phyloP scores from a whole-genome alignment of 2,888 invertebrate species.

The Sericinus montela region DNA sequence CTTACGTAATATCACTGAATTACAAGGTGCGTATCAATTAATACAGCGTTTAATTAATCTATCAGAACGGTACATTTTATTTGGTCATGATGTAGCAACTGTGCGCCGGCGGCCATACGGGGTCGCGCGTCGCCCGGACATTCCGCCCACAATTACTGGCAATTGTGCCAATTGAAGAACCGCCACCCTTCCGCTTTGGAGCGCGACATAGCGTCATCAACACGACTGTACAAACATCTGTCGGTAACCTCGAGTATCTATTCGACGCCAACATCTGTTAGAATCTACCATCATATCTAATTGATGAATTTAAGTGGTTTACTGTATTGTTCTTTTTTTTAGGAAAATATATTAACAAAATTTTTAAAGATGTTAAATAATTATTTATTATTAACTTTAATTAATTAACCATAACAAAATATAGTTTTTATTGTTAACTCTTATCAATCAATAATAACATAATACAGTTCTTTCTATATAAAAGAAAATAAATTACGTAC shows the following conservation, averaged over 20 bases:
- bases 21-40: slow-evolving; percentile 12
- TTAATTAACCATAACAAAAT: no score
- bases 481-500: no score
- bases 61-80: slow-evolving; percentile 10
- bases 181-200: slow-evolving; percentile 75
- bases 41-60: slow-evolving; percentile 3
- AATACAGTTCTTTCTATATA: no score
- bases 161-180: slow-evolving; percentile 76
- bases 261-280: slow-evolving; percentile 18
- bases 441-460: no score
- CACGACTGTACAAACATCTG: slow-evolving; percentile 52
- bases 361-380: no score
- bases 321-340: no score
- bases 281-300: background rate
- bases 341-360: no score
- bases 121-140: slow-evolving; percentile 59
- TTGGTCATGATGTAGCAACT: slow-evolving; percentile 15
- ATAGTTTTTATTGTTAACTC: no score
- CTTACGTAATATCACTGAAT: background rate
- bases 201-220: slow-evolving; percentile 35
- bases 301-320: slow-evolving; percentile 9
- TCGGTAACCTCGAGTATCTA: slow-evolving; percentile 34
- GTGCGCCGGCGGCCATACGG: slow-evolving; percentile 29
- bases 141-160: slow-evolving; percentile 75
- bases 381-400: no score